Conservation (phyloP, 2,797 vertebrate genomes). For the Morelia viridis region DNA sequence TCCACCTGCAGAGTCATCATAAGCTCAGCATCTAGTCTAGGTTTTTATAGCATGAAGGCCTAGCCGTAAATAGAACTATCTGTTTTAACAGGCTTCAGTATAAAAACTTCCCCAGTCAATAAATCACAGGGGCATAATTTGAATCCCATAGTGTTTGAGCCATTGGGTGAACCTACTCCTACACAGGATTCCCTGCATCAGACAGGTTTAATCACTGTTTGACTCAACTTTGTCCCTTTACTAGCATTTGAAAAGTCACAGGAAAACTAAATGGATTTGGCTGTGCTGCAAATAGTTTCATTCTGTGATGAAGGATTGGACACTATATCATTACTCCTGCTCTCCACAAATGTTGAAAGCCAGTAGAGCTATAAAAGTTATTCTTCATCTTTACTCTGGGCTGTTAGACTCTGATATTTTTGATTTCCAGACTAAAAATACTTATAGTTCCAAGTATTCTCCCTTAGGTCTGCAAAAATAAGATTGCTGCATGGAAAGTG, state of each 20-base stretch:
- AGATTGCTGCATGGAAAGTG: neutral
- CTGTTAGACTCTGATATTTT: neutral
- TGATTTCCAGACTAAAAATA: neutral
- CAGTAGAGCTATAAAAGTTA: neutral
- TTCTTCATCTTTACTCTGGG: neutral
- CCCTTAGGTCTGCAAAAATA: neutral
- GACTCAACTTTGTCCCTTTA: conserved; percentile 36
- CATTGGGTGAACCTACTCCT: conserved; percentile 63
- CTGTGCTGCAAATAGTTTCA: neutral
- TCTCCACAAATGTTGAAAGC: neutral
- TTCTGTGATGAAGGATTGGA: neutral
- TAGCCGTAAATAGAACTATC: conserved; percentile 73
- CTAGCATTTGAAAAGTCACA: neutral
- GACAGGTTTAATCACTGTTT: conserved; percentile 57
- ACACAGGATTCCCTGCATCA: conserved; percentile 41
- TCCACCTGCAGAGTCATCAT: conserved; percentile 71
- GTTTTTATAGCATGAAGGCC: conserved; percentile 70
- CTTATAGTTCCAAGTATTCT: neutral
- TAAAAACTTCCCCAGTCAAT: conserved; percentile 75
- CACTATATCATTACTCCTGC: neutral
- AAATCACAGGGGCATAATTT: conserved; percentile 70
- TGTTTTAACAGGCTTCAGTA: conserved; percentile 71
- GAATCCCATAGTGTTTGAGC: conserved; percentile 62
- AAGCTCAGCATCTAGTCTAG: conserved; percentile 65
- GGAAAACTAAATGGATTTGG: neutral